These are phyloP conservation scores for Tachina grossa DNA, from an alignment of 2,888 invertebrate species.

Conservation along the genomic window DNA sequence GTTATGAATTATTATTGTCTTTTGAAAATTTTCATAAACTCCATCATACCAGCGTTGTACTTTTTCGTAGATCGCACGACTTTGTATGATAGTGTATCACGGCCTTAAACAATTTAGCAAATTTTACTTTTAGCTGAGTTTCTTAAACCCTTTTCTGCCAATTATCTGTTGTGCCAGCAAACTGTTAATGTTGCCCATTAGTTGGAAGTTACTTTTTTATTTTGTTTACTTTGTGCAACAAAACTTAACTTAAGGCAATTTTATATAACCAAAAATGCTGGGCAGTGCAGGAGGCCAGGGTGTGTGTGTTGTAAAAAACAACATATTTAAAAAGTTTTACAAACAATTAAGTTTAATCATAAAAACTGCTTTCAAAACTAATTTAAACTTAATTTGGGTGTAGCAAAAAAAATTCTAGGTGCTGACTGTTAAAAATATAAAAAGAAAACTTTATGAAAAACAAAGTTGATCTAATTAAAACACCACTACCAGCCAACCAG, in stretches of 20 bases:
- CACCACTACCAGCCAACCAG: conserved; percentile 16
- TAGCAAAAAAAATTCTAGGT: conserved; percentile 29
- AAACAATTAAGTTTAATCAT: conserved; percentile 67
- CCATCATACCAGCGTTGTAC: too few relatives aligned
- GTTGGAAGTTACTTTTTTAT: conserved; percentile 36
- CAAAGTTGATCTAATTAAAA: conserved; percentile 63
- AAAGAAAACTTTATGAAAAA: conserved; percentile 1
- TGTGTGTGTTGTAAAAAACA: conserved; percentile 1
- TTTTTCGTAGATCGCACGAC: too few relatives aligned
- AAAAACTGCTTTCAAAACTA: conserved; percentile 66
- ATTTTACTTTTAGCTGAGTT: too few relatives aligned
- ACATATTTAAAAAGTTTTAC: conserved; percentile 49
- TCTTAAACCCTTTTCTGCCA: background rate
- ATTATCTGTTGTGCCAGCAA: conserved; percentile 15
- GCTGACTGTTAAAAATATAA: background rate
- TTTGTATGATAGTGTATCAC: too few relatives aligned
- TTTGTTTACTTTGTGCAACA: conserved; percentile 27
- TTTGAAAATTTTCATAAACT: too few relatives aligned
- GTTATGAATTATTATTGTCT: too few relatives aligned
- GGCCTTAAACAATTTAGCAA: too few relatives aligned
- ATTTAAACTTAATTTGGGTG: conserved; percentile 64
- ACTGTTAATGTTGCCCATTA: conserved; percentile 13
- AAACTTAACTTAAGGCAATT: conserved; percentile 50
- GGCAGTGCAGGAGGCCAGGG: background rate
- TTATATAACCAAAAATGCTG: background rate